These are phyloP conservation scores for Antechinus flavipes DNA, from an alignment of 2,113 vertebrate genomes.

Conservation along the genomic window DNA sequence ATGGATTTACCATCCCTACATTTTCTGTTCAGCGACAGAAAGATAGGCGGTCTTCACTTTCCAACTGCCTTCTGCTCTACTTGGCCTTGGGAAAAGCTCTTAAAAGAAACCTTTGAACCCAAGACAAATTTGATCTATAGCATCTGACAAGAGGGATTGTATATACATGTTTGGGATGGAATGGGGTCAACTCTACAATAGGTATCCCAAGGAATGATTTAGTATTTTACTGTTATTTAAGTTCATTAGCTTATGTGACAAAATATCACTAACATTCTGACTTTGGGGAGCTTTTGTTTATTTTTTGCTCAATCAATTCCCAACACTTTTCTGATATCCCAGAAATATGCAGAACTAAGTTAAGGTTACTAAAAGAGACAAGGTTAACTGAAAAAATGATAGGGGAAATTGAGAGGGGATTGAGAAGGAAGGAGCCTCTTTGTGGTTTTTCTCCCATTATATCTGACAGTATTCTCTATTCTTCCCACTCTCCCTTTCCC, in stretches of 20 bases:
- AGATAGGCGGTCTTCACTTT: constrained; percentile 11
- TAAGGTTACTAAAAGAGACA: not conserved
- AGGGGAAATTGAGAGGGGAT: not conserved
- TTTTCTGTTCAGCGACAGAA: not conserved
- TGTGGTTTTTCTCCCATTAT: not conserved
- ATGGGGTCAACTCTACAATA: not conserved
- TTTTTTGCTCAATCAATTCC: constrained; percentile 41
- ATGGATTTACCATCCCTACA: not conserved
- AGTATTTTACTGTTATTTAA: not conserved
- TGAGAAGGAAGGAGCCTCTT: not conserved
- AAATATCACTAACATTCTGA: not conserved
- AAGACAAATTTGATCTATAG: not conserved
- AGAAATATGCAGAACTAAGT: constrained; percentile 35
- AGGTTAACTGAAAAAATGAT: not conserved
- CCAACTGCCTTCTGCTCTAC: not conserved
- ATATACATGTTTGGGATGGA: not conserved
- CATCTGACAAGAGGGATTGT: constrained; percentile 34
- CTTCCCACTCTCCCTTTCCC: not conserved
- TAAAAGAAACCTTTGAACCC: constrained; percentile 58
- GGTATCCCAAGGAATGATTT: constrained; percentile 46
- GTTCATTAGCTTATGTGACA: constrained; percentile 6
- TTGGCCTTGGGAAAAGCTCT: constrained; percentile 36
- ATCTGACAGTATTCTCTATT: not conserved
- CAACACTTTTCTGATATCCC: not conserved
- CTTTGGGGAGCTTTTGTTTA: constrained; percentile 35